These are phyloP conservation scores for Romanogobio albipinnatus DNA, from an alignment of 2,113 vertebrate genomes.

Conservation along the genomic window DNA sequence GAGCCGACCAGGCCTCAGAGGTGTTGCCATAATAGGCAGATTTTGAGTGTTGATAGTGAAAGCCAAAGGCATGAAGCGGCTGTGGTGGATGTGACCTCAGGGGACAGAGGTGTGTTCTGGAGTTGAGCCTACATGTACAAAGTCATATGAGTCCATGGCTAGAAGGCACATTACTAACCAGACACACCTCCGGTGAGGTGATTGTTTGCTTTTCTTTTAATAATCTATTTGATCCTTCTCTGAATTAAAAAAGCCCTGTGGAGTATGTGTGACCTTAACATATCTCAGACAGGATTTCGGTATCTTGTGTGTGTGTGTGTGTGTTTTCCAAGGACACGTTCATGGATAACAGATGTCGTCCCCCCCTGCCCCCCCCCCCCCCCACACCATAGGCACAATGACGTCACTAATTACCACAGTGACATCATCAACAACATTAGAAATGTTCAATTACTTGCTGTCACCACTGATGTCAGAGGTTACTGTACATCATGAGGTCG, in stretches of 20 bases:
- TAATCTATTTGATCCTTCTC: neutral
- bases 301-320: neutral
- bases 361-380: too few relatives aligned
- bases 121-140: conserved; percentile 14
- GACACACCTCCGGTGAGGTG: neutral
- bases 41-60: conserved; percentile 14
- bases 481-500: neutral
- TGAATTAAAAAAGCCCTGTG: neutral
- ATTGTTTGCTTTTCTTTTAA: neutral
- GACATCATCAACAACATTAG: neutral
- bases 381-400: too few relatives aligned
- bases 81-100: conserved; percentile 26
- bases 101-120: conserved; percentile 3
- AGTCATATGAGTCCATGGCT: neutral
- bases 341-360: neutral
- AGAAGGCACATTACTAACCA: neutral
- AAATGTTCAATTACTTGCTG: neutral
- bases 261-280: neutral
- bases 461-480: neutral
- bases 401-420: neutral
- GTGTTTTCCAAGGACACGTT: neutral
- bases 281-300: neutral
- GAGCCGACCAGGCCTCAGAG: neutral
- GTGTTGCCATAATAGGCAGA: conserved; percentile 17
- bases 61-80: conserved; percentile 15